Evolutionary conservation across 2,797 vertebrate genomes (phyloP), one percentile per base, ranked within the genome.

Genomic region (Pteronotus mesoamericanus): DNA sequence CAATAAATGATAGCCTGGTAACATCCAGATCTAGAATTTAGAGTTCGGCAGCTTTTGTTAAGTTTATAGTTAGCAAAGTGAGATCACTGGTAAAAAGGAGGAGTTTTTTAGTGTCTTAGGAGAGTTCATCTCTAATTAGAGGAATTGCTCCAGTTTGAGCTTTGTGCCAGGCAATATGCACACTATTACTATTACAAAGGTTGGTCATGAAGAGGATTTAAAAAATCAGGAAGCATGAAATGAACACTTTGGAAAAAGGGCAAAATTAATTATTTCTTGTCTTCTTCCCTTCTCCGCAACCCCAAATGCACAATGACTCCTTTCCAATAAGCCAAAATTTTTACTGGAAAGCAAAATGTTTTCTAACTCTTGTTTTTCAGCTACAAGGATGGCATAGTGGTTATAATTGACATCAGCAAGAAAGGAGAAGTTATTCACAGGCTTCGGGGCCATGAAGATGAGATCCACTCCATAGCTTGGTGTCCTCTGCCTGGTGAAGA

Each of bases 311-410:
- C 34, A 22, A 0, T 86, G 71, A 75, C 18, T 86, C 37, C n/a
- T n/a, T n/a, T n/a, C n/a, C n/a, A n/a, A n/a, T 68, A 75, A 95
- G 37, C 34, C 53, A 80, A 53, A 82, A 59, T 96, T 9, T 85
- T 93, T 93, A 32, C 34, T 66, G 11, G 61, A 68, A 68, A 68
- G 51, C 14, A 37, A 51, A 84, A 18, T 51, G 14, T 84, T 48
- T 66, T 75, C 42, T 87, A 32, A 91, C 72, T 86, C 71, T 96
- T 94, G 2, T 89, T 86, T 96, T 96, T 34, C 86, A 99, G 99
- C 91, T 99, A 99, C 98, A 99, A 99, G 98, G 99, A 99, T 85
- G 99, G 99, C 92, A 99, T 99, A 98, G 99, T 99, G 85, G 98
- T 99, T 75, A 95, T 99, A 94, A 99, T 99, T 16, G 99, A 99